Percentiles rank a stretch among this genome's conserved stretches.
Conservation (phyloP, 1,140 invertebrate genomes). For the Caenorhabditis latens region DNA sequence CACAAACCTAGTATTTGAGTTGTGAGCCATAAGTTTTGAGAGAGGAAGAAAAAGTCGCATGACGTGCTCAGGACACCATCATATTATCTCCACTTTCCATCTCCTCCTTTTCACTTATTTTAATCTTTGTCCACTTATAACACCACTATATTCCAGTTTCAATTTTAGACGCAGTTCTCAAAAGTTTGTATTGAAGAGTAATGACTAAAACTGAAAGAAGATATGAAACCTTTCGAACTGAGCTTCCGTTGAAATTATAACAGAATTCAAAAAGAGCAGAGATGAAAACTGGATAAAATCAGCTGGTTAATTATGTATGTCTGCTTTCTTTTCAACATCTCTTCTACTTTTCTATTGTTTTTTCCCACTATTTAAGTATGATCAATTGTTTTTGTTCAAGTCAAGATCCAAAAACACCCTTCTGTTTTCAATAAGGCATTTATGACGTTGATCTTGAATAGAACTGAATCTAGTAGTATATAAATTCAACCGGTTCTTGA, state of each 20-base stretch:
- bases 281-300: background rate
- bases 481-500: background rate
- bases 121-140: conserved; percentile 36
- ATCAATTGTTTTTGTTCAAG: background rate
- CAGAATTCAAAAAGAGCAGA: background rate
- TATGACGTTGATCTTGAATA: background rate
- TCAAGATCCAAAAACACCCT: background rate
- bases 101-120: conserved; percentile 1
- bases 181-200: too few species aligned
- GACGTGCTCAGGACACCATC: background rate
- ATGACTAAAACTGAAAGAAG: too few species aligned
- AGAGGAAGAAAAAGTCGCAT: conserved; percentile 8
- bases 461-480: background rate
- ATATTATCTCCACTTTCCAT: conserved; percentile 36
- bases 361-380: background rate
- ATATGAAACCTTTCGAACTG: background rate
- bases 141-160: background rate
- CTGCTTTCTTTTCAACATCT: background rate
- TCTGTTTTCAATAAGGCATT: background rate
- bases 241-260: background rate
- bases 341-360: background rate
- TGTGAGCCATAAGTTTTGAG: conserved; percentile 34
- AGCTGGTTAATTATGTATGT: background rate
- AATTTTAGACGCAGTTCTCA: background rate
- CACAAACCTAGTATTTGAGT: conserved; percentile 38